These are phyloP conservation scores for Ramphastos sulfuratus DNA, from an alignment of 2,113 vertebrate species.

Conservation along the genomic window DNA sequence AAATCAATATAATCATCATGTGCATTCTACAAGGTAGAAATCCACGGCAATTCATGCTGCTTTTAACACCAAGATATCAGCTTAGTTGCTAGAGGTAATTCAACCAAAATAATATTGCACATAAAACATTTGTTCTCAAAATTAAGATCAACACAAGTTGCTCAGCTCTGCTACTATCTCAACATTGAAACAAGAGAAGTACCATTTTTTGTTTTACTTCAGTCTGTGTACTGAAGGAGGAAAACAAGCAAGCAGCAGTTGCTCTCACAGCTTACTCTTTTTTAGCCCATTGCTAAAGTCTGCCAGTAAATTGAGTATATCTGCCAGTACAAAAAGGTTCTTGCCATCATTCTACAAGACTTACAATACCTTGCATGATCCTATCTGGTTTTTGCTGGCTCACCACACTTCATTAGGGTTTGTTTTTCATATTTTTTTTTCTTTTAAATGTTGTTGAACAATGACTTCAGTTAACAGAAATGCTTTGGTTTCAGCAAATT, in stretches of 20 bases:
- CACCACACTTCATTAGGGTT: slow-evolving; percentile 4
- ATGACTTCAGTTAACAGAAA: neutral
- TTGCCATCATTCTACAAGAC: slow-evolving; percentile 7
- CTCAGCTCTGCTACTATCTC: neutral
- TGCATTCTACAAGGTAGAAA: neutral
- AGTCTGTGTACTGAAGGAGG: neutral
- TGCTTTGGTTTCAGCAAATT: neutral
- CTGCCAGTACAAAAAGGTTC: neutral
- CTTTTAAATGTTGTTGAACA: neutral
- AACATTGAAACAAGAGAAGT: neutral
- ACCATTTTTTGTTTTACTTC: neutral
- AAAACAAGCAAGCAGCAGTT: neutral
- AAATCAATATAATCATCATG: neutral
- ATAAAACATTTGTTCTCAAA: neutral
- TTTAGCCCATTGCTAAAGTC: neutral
- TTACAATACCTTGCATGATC: neutral
- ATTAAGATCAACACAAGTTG: neutral
- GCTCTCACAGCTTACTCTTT: neutral
- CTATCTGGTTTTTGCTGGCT: neutral
- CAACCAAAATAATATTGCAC: neutral
- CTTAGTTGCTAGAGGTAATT: neutral
- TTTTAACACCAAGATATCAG: neutral
- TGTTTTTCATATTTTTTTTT: neutral
- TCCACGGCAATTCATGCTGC: neutral
- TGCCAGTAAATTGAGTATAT: neutral